Evolutionary conservation across 2,888 invertebrate species (phyloP), one percentile per base, ranked within the genome.

Genomic region (Suillia variegata): DNA sequence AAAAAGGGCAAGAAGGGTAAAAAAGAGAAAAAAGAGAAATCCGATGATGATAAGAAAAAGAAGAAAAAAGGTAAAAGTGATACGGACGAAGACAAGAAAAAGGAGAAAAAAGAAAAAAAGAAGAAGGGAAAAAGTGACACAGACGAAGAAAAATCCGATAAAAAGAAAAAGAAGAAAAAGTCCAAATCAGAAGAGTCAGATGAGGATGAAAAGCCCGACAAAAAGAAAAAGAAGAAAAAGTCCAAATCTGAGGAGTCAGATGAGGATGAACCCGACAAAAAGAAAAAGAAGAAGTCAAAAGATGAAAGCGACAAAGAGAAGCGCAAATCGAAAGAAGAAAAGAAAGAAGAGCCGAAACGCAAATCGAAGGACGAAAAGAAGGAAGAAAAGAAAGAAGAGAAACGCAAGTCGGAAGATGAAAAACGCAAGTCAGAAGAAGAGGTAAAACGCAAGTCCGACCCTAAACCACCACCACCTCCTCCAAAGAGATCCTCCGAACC

Each of bases 11-110:
- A 56, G 8, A 20, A 56, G 12, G 22, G n/a, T 1, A 49, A 60
- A 4, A 45, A 57, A 17, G 24, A 21, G n/a, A 31, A 55, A 15
- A 53, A 34, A 12, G 20, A 4, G 18, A 38, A 38, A 38, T 38
- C 38, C 3, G 51, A 58, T 24, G 51, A 58, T 33, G 58, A 50
- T 45, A 59, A 55, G 18, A 54, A 49, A 2, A 60, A 58, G 6
- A 33, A 51, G n/a, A 26, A 58, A 33, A 56, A 51, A 17, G 56
- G 50, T 2, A 57, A 57, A 20, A 24, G n/a, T 21, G 18, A 52
- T 1, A 52, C 26, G 2, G 50, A 47, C 20, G 54, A 54, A 12
- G 57, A 57, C 33, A 42, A 54, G 2, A 31, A 47, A 12, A 58
- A 54, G 18, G 48, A 53, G 20, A 48, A 26, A 34, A 50, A 42